Conservation (phyloP, 2,113 vertebrate species). For the Cettia cetti region DNA sequence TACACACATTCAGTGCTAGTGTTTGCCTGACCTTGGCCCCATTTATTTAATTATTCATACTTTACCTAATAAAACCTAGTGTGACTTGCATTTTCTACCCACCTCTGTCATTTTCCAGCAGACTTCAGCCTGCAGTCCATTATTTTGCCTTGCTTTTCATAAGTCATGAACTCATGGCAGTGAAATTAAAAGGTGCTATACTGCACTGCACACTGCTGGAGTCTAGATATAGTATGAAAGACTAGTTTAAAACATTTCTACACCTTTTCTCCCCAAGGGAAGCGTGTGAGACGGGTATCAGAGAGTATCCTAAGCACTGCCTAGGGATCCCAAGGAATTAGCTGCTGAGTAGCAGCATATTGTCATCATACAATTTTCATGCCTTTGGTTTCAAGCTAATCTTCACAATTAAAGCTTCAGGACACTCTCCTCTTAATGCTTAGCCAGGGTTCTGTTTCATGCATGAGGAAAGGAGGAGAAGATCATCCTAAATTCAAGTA, state of each 20-base stretch:
- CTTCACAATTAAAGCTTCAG: conserved; percentile 3
- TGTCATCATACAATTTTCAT: background rate
- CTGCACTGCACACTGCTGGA: background rate
- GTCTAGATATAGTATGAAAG: background rate
- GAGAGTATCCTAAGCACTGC: background rate
- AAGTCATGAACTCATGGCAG: background rate
- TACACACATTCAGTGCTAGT: background rate
- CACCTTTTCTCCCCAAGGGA: background rate
- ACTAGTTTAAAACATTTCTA: background rate
- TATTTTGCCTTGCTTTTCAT: background rate
- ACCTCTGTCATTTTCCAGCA: background rate
- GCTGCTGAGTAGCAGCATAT: background rate
- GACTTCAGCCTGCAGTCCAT: background rate
- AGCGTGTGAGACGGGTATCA: background rate
- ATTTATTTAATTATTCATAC: background rate
- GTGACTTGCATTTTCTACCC: background rate
- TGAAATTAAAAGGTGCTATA: background rate
- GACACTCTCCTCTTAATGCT: background rate
- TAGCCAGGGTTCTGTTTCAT: background rate
- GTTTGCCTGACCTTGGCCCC: background rate
- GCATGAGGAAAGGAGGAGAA: background rate
- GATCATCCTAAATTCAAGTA: background rate
- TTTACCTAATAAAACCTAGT: background rate
- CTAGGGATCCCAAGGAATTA: background rate
- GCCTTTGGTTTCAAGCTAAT: background rate